These are phyloP conservation scores for Aurelia sp. DNA, from an alignment of 30 jellyfish, hydroid and myxozoan species.

Conservation along the genomic window DNA sequence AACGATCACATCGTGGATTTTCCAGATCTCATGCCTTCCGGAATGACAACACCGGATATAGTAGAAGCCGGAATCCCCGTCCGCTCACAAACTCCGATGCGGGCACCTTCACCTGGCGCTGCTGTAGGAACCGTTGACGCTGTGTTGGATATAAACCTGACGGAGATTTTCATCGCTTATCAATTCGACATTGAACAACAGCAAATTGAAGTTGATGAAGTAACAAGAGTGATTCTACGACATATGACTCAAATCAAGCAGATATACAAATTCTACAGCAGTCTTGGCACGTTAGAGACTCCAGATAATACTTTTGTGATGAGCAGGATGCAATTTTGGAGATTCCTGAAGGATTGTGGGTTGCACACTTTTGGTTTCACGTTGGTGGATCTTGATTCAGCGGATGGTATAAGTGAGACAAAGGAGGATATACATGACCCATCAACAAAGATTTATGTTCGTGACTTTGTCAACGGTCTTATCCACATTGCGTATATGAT, in stretches of 20 bases:
- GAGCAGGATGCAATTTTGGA: conserved; percentile 76
- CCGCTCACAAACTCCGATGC: conserved; percentile 67
- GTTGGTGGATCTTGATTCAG: conserved; percentile 47
- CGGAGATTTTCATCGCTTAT: conserved; percentile 46
- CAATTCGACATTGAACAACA: conserved; percentile 77
- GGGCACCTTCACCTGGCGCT: conserved; percentile 35
- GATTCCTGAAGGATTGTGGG: conserved; percentile 80
- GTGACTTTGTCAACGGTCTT: conserved; percentile 73
- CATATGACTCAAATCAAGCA: conserved; percentile 72
- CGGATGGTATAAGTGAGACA: conserved; percentile 32
- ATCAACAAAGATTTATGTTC: conserved; percentile 44
- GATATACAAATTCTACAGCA: conserved; percentile 87
- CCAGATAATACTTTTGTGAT: conserved; percentile 81
- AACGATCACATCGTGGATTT: conserved; percentile 81
- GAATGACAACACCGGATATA: conserved; percentile 97
- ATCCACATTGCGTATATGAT: conserved; percentile 56
- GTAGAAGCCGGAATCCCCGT: conserved; percentile 78
- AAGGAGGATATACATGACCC: conserved; percentile 51
- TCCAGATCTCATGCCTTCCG: conserved; percentile 85
- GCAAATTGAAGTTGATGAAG: conserved; percentile 66
- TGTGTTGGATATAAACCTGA: conserved; percentile 68
- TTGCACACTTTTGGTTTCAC: conserved; percentile 66
- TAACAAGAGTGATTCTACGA: conserved; percentile 51
- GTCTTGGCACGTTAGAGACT: conserved; percentile 67
- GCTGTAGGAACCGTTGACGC: conserved; percentile 62